Evolutionary conservation across 1,140 invertebrate species (phyloP), one percentile per base, ranked within the genome.

Genomic region (Hyles euphorbiae): DNA sequence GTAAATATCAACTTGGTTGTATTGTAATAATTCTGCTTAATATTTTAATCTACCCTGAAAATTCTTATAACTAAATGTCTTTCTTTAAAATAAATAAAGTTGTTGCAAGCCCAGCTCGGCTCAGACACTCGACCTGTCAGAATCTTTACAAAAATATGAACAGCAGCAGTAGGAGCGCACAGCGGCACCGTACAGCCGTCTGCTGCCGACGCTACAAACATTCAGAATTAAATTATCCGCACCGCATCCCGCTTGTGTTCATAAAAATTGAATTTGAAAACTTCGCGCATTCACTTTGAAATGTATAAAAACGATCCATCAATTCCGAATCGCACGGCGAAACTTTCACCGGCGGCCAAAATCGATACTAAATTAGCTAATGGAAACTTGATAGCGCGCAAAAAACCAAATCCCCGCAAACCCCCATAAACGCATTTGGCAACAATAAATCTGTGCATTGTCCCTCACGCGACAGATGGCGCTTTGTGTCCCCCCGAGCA

Each of bases 361-460:
- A 86, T 84, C 83, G 81, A 86, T 86, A 78, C 71, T 75, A 83
- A 84, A 86, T 86, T 86, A 86, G 82, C 80, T 87, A 87, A 87
- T 87, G 84, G 82, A 85, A 87, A 84, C 78, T 84, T 87, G 84
- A 87, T 85, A 83, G 81, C 72, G 67, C 57, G 74, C 78, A 84
- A 87, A 86, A 86, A 84, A 81, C 70, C 60, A 72, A 78, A 78
- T 76, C 79, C 81, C 73, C 71, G 60, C 73, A 77, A 78, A 70
- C 72, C 72, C 72, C 75, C 66, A 74, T 73, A 73, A 81, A 75
- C 74, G 74, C 78, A 74, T 79, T 79, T 82, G 70, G 83, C 76
- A 78, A 80, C 81, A 78, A 83, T 86, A 83, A 86, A 86, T 86
- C 81, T 79, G 65, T 70, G 72, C 71, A 78, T 81, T 83, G 78